A percentile compares a stretch with the other conserved stretches of the same genome.
Evolutionary conservation across 64 coral and sea anemone genomes (phyloP).

Genomic region (Dendrophyllia cribrosa): DNA sequence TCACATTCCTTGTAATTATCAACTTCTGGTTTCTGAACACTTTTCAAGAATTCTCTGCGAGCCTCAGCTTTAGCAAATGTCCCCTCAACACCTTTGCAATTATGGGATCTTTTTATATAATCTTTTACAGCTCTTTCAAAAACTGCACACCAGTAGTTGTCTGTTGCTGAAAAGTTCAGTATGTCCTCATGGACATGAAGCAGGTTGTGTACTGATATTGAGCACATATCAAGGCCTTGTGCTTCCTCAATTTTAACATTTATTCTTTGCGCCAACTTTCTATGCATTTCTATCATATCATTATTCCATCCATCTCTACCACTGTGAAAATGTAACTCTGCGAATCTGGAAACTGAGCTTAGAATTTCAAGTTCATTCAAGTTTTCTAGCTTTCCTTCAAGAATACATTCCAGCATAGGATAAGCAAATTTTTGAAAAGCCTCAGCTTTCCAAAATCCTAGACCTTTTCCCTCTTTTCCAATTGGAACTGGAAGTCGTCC

Average conservation of each 20-base stretch:
- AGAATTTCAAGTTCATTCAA: conserved; percentile 64
- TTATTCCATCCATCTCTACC: conserved; percentile 73
- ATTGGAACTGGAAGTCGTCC: conserved; percentile 52
- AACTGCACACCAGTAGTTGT: conserved; percentile 83
- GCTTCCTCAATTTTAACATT: conserved; percentile 67
- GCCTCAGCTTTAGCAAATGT: conserved; percentile 82
- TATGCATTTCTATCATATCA: conserved; percentile 72
- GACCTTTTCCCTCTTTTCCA: conserved; percentile 57
- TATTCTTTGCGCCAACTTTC: conserved; percentile 49
- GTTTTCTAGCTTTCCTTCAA: conserved; percentile 50
- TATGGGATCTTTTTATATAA: conserved; percentile 51
- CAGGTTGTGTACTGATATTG: conserved; percentile 76
- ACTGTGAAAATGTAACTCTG: conserved; percentile 75
- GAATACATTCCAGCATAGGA: conserved; percentile 69
- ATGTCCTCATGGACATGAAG: conserved; percentile 75
- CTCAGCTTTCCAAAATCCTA: conserved; percentile 70
- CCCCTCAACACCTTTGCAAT: conserved; percentile 69
- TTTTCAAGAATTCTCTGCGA: conserved; percentile 51
- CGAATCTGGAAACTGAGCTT: conserved; percentile 50
- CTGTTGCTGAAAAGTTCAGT: conserved; percentile 67
- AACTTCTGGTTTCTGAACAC: conserved; percentile 29
- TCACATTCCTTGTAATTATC: conserved; percentile 10
- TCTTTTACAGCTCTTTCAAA: conserved; percentile 79
- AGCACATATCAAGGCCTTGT: conserved; percentile 75
- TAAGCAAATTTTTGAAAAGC: conserved; percentile 73